phyloP scores from a whole-genome alignment of 53 echinoderm and acorn worm genomes.

The Mesocentrotus franciscanus region DNA sequence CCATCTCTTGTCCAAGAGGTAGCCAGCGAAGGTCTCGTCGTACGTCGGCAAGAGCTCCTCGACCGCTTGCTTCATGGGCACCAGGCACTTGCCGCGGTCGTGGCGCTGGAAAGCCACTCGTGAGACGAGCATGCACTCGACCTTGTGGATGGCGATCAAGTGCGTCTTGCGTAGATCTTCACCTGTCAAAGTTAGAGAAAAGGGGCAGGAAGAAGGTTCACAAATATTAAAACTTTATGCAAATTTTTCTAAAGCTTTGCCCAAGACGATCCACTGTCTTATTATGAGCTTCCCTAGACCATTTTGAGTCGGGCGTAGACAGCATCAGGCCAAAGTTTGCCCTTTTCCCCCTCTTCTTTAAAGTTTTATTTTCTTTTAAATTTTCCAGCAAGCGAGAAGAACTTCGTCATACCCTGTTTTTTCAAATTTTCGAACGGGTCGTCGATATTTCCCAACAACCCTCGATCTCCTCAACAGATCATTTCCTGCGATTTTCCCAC shows the following conservation, averaged over 20 bases:
- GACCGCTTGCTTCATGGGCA: conserved; percentile 73
- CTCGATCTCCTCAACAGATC: too few relatives aligned
- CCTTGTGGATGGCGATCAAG: conserved; percentile 80
- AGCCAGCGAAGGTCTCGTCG: conserved; percentile 80
- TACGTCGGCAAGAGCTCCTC: conserved; percentile 76
- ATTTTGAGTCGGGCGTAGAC: too few relatives aligned
- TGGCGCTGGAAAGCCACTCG: conserved; percentile 89
- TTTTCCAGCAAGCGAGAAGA: too few relatives aligned
- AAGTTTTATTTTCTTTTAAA: too few relatives aligned
- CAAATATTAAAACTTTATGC: background rate
- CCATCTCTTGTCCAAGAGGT: conserved; percentile 83
- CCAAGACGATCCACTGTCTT: too few relatives aligned
- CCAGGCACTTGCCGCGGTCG: conserved; percentile 83
- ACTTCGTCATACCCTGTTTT: too few relatives aligned
- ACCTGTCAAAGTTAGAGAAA: conserved; percentile 58
- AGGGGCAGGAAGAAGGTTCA: background rate
- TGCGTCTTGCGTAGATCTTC: conserved; percentile 92
- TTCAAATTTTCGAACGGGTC: too few relatives aligned
- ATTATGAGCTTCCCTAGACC: too few relatives aligned
- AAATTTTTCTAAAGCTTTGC: background rate
- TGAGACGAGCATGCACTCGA: conserved; percentile 84
- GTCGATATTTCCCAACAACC: too few relatives aligned
- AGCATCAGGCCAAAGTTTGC: too few relatives aligned
- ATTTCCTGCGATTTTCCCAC: too few relatives aligned
- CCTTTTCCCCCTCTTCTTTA: too few relatives aligned